Base-by-base conservation (phyloP, 2,113 vertebrate genomes). In the Cricetomys ansorgei region DNA sequence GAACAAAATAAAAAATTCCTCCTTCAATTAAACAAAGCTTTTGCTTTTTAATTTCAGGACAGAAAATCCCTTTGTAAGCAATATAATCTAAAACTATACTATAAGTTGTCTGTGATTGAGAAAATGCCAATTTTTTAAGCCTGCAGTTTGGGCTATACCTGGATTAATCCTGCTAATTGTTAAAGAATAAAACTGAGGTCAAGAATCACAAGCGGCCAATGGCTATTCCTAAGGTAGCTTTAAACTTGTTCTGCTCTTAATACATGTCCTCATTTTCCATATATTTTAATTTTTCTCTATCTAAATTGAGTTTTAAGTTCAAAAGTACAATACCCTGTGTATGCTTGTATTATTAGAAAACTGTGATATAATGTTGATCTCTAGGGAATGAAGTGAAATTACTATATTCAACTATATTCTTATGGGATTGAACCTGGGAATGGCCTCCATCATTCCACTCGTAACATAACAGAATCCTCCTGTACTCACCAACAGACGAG, bases 251-350 rank as follows among this genome's bases (percentile, higher is more conserved):
- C 40, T 88, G 45, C 8, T 25, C 48, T 72, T 87, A 93, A 53
- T 40, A 45, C 0, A 72, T 3, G 65, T 62, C 17, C 34, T 6
- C 45, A 75, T 80, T 53, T 95, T 88, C 48, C 23, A 64, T 48
- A 53, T 45, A 87, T 91, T 31, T 88, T 80, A 76, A 67, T 86
- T 93, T 29, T 10, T 84, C 21, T 76, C 17, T 72, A 76, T 91
- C 37, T 79, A 83, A 96, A 81, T 81, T 94, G 87, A 76, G 9
- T 94, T 91, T 89, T 81, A 84, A 73, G n/a, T 93, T 84, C 62
- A 73, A 50, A 13, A n/a, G 3, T 69, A 59, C 55, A 7, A 79
- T 79, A 6, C 8, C 1, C 25, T 40, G 4, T 59, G 21, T 29
- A 43, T 62, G 64, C 7, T 64, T 8, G 1, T 4, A 48, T 62